Percentiles rank a stretch among this genome's conserved stretches.
These are phyloP conservation scores for Enteromius anoplus DNA, from an alignment of 2,797 vertebrate genomes.

Conservation along the genomic window DNA sequence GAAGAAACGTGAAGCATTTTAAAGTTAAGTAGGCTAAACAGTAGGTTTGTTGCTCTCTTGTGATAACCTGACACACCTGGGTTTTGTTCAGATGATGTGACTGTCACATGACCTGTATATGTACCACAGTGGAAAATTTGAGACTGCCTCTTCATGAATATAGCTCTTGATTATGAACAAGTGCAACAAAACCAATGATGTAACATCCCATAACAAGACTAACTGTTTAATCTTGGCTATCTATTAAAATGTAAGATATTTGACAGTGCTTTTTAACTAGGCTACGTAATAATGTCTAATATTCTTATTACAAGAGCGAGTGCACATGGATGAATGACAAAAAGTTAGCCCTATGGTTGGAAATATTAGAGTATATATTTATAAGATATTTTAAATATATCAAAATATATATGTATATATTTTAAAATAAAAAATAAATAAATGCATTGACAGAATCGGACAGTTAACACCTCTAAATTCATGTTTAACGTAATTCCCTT, in stretches of 20 bases:
- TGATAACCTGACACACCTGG: background rate
- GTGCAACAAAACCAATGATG: background rate
- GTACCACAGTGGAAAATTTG: conserved; percentile 26
- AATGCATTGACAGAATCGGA: background rate
- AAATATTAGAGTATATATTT: background rate
- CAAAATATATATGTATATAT: background rate
- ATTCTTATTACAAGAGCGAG: background rate
- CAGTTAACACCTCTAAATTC: background rate
- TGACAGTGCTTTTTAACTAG: background rate
- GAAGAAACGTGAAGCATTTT: conserved; percentile 37
- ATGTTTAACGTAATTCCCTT: background rate
- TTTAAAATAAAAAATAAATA: background rate
- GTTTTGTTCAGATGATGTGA: conserved; percentile 16
- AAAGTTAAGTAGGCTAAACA: background rate
- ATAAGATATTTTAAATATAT: background rate
- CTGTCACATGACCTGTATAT: conserved; percentile 18
- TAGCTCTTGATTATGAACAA: background rate
- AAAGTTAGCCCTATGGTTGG: too few species aligned
- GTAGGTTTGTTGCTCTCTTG: conserved; percentile 6
- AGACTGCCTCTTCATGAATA: background rate
- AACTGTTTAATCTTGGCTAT: too few species aligned
- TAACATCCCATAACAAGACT: background rate
- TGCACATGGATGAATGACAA: background rate
- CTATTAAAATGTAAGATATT: too few species aligned
- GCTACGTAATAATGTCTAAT: background rate